Evolutionary conservation across 2,888 invertebrate species (phyloP).

Genomic region (Callyntrura guangdongensis): DNA sequence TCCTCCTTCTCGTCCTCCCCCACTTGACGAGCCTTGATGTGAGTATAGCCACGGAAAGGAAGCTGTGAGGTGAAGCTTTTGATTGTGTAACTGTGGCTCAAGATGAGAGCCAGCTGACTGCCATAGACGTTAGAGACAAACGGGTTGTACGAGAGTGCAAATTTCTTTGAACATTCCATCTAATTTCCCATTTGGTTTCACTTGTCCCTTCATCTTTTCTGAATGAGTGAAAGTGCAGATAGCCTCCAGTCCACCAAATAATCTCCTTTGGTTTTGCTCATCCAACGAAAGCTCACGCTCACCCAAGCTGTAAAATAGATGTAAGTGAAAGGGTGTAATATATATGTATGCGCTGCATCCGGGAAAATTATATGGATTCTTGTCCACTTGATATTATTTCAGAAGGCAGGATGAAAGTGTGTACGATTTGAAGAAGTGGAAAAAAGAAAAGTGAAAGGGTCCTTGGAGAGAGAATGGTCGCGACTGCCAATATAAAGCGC

Average conservation of each 20-base stretch:
- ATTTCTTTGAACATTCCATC: slow-evolving; percentile 61
- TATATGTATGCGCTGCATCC: neutral
- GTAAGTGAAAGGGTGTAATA: neutral
- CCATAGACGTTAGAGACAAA: neutral
- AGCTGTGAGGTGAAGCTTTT: neutral
- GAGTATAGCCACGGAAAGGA: neutral
- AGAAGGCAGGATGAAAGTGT: slow-evolving; percentile 16
- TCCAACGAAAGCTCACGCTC: neutral
- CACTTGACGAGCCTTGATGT: neutral
- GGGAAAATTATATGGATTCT: neutral
- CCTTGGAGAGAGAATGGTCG: slow-evolving; percentile 74
- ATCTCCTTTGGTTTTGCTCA: slow-evolving; percentile 22
- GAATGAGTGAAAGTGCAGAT: slow-evolving; percentile 57
- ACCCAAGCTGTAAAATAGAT: slow-evolving; percentile 27
- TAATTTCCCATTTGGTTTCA: slow-evolving; percentile 76
- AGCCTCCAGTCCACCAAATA: slow-evolving; percentile 2
- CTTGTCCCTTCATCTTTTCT: slow-evolving; percentile 76
- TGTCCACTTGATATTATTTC: slow-evolving; percentile 11
- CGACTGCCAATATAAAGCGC: slow-evolving; percentile 62
- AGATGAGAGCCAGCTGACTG: slow-evolving; percentile 61
- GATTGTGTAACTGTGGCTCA: neutral
- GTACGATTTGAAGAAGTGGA: slow-evolving; percentile 49
- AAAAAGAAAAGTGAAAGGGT: slow-evolving; percentile 72
- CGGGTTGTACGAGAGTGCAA: slow-evolving; percentile 44
- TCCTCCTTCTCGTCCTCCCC: no score